Conservation (phyloP, 2,113 vertebrate species). For the Pteruthius melanotis region DNA sequence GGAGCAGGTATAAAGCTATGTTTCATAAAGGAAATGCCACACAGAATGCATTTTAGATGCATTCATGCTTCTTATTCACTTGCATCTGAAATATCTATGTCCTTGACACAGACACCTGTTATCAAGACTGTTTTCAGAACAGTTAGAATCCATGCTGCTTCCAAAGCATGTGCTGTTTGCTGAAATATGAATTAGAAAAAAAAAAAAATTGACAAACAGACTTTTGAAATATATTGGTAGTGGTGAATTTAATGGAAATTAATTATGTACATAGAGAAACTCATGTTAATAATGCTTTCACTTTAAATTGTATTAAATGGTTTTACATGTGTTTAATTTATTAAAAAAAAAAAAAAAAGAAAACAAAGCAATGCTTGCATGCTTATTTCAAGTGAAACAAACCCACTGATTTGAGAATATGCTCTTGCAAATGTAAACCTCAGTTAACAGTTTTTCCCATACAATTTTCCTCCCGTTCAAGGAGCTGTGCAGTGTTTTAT, state of each 20-base stretch:
- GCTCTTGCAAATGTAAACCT: neutral
- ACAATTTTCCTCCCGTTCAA: neutral
- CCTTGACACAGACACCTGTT: neutral
- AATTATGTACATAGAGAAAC: neutral
- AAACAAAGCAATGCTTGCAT: neutral
- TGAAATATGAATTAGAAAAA: neutral
- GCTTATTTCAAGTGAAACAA: neutral
- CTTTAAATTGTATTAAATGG: neutral
- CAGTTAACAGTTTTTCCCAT: neutral
- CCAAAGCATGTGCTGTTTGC: neutral
- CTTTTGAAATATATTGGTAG: neutral
- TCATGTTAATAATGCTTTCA: neutral
- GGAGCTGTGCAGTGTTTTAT: neutral
- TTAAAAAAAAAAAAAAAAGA: neutral
- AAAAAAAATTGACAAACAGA: rapidly evolving
- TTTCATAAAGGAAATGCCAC: neutral
- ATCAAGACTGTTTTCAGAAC: neutral
- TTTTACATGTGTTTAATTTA: neutral
- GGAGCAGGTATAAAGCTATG: rapidly evolving
- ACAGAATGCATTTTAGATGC: neutral
- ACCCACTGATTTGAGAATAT: neutral
- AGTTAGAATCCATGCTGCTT: neutral
- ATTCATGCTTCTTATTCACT: neutral
- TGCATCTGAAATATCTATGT: neutral
- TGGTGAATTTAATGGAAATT: neutral